These are phyloP conservation scores for Synanceia verrucosa DNA, from an alignment of 2,797 vertebrate genomes.

Conservation along the genomic window DNA sequence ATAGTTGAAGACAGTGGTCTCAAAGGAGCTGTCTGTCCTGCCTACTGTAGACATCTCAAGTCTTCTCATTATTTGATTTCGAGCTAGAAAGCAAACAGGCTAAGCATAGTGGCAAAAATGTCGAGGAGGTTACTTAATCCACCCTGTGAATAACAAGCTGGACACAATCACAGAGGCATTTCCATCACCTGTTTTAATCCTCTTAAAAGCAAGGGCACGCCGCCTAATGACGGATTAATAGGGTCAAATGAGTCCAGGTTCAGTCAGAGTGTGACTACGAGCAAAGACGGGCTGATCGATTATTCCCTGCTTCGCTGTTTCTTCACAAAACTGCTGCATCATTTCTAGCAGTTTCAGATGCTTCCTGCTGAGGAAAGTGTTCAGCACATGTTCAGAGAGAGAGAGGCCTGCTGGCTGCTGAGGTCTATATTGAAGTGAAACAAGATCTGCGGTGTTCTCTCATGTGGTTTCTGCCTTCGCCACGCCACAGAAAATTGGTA, in stretches of 20 bases:
- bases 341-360: neutral
- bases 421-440: conserved; percentile 28
- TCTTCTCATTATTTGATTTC: no score
- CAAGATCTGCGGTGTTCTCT: conserved; percentile 34
- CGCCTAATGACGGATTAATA: conserved; percentile 58
- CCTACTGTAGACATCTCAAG: no score
- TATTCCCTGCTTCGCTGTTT: neutral
- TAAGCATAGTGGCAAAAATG: no score
- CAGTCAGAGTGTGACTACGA: conserved; percentile 28
- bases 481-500: conserved; percentile 43
- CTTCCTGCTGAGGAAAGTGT: neutral
- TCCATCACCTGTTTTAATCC: conserved; percentile 66
- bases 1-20: no score
- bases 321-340: neutral
- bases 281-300: conserved; percentile 30
- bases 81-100: no score
- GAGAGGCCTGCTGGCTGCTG: neutral
- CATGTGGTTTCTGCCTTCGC: conserved; percentile 51
- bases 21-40: no score
- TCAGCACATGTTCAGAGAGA: neutral
- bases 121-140: no score
- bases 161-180: conserved; percentile 35
- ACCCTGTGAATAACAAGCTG: conserved; percentile 15
- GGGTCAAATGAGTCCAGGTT: conserved; percentile 59
- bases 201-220: conserved; percentile 42